These are phyloP conservation scores for Corythucha ciliata DNA, from an alignment of 2,888 invertebrate genomes.

Conservation along the genomic window DNA sequence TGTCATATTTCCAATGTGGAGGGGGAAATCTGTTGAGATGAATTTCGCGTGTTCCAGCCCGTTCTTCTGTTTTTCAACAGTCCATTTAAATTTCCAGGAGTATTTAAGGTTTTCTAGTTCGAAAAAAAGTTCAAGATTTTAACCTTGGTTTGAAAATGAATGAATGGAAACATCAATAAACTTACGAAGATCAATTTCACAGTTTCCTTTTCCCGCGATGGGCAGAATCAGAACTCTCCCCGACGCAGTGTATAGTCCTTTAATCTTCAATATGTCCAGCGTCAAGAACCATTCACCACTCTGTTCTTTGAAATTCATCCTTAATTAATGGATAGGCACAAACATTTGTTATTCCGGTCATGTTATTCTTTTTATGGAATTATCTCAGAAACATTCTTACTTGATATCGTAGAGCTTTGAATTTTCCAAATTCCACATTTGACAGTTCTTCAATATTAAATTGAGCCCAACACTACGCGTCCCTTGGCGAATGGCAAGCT, in stretches of 20 bases:
- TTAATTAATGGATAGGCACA: no score
- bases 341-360: no score
- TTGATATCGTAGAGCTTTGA: no score
- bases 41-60: conserved; percentile 34
- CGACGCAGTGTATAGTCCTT: conserved; percentile 47
- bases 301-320: conserved; percentile 30
- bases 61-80: no score
- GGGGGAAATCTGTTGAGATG: conserved; percentile 31
- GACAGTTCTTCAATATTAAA: conserved; percentile 33
- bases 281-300: conserved; percentile 39
- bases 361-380: no score
- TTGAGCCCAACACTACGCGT: conserved; percentile 35
- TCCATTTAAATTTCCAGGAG: no score
- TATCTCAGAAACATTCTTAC: no score
- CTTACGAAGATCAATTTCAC: conserved; percentile 49
- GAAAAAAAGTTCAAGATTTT: no score
- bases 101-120: no score
- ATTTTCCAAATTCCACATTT: no score
- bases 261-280: conserved; percentile 46
- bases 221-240: conserved; percentile 48
- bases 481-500: conserved; percentile 34
- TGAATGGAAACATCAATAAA: no score
- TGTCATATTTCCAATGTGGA: conserved; percentile 33
- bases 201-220: conserved; percentile 46
- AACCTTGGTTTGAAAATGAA: no score